A percentile compares a stretch with the other conserved stretches of the same genome.
Conservation (phyloP, 1,140 invertebrate genomes). For the Drosophila prosaltans region DNA sequence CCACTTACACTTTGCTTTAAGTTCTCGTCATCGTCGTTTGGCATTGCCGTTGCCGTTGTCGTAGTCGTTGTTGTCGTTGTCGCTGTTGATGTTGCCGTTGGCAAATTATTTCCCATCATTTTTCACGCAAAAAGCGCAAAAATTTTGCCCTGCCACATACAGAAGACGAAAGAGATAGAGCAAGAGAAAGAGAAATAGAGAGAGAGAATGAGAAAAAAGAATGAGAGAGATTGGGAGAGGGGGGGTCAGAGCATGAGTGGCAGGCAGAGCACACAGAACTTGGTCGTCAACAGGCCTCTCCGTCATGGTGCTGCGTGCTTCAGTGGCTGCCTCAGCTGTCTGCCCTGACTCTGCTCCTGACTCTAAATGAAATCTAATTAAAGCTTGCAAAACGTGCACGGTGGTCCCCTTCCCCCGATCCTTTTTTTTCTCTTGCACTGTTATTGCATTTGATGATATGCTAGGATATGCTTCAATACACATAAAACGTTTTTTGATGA, state of each 20-base stretch:
- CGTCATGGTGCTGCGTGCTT: constrained; percentile 18
- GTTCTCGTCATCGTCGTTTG: constrained; percentile 43
- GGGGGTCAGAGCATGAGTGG: neutral
- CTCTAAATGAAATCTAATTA: constrained; percentile 76
- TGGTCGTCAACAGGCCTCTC: constrained; percentile 55
- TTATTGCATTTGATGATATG: constrained; percentile 48
- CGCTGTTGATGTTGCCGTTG: constrained; percentile 25
- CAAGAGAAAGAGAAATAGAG: neutral
- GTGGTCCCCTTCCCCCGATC: neutral
- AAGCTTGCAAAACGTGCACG: constrained; percentile 63
- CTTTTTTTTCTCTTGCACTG: neutral
- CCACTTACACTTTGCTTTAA: constrained; percentile 59
- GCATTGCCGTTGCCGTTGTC: constrained; percentile 26
- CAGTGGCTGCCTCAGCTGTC: constrained; percentile 21
- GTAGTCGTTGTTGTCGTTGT: constrained; percentile 5
- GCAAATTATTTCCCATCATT: constrained; percentile 79
- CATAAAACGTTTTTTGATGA: constrained; percentile 18
- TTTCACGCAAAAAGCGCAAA: constrained; percentile 72
- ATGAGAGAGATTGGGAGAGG: neutral
- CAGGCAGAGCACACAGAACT: constrained; percentile 24
- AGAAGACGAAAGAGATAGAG: constrained; percentile 5
- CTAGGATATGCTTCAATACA: constrained; percentile 26
- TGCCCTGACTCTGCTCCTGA: constrained; percentile 2
- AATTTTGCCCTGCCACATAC: constrained; percentile 49
- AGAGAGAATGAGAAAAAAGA: neutral